A percentile compares a stretch with the other conserved stretches of the same genome.
These are phyloP conservation scores for Paramormyrops hopkinsi DNA, from an alignment of 2,797 vertebrate genomes.

Conservation along the genomic window DNA sequence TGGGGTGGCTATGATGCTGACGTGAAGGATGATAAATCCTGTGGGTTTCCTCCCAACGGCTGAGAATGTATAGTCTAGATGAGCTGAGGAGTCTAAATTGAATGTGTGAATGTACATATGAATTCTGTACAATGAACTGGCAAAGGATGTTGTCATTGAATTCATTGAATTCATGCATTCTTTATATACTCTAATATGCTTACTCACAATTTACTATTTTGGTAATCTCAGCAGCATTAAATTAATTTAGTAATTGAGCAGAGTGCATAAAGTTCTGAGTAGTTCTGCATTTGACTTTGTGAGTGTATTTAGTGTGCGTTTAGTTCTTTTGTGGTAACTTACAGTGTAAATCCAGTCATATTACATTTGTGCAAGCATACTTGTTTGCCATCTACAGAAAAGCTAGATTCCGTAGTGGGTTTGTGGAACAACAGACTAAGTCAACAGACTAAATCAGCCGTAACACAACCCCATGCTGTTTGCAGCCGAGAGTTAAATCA, in stretches of 20 bases:
- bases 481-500: neutral
- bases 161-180: neutral
- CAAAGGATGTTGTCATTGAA: neutral
- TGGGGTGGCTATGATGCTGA: neutral
- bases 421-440: neutral
- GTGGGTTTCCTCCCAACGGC: neutral
- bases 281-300: neutral
- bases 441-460: neutral
- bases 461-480: neutral
- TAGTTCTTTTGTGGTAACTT: neutral
- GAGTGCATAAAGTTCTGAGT: neutral
- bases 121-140: neutral
- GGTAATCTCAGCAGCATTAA: neutral
- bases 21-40: neutral
- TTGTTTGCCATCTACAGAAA: conserved; percentile 8
- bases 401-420: neutral
- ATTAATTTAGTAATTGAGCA: neutral
- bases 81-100: neutral
- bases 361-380: neutral
- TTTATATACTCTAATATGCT: neutral
- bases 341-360: neutral
- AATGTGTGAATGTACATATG: neutral
- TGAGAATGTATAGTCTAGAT: neutral
- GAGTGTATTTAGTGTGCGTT: neutral
- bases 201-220: neutral